These are phyloP conservation scores for Bradysia coprophila DNA, from an alignment of 1,140 invertebrate genomes.

Conservation along the genomic window DNA sequence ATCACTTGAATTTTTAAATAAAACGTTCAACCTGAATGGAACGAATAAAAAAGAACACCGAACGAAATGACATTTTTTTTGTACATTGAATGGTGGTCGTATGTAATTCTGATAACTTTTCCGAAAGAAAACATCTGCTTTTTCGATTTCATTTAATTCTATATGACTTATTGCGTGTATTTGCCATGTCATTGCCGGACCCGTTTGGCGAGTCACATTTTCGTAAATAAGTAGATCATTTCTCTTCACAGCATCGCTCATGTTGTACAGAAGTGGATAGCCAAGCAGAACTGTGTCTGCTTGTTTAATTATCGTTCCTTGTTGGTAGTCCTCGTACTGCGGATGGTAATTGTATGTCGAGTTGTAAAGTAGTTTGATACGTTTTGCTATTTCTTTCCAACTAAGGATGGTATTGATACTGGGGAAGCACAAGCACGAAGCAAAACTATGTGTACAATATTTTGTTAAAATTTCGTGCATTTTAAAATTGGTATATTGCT, in stretches of 20 bases:
- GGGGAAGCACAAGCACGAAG: slow-evolving; percentile 22
- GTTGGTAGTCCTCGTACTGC: slow-evolving; percentile 26
- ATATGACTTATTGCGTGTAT: slow-evolving; percentile 33
- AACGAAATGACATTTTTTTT: neutral
- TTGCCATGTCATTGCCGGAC: slow-evolving; percentile 37
- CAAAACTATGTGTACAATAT: slow-evolving; percentile 24
- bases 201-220: slow-evolving; percentile 25
- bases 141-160: slow-evolving; percentile 14
- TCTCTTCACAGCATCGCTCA: slow-evolving; percentile 20
- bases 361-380: slow-evolving; percentile 27
- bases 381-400: slow-evolving; percentile 29
- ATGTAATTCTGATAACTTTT: slow-evolving; percentile 30
- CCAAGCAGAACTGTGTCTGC: slow-evolving; percentile 32
- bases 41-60: no score
- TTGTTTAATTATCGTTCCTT: slow-evolving; percentile 29
- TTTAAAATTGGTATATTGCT: no score
- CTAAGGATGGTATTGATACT: neutral
- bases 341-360: slow-evolving; percentile 28
- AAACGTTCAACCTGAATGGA: no score
- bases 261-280: slow-evolving; percentile 31
- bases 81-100: slow-evolving; percentile 30
- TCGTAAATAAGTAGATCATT: slow-evolving; percentile 33
- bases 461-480: no score
- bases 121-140: slow-evolving; percentile 26
- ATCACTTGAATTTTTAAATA: no score